Evolutionary conservation across 1,140 invertebrate species (phyloP).

Genomic region (Augochlora pura): DNA sequence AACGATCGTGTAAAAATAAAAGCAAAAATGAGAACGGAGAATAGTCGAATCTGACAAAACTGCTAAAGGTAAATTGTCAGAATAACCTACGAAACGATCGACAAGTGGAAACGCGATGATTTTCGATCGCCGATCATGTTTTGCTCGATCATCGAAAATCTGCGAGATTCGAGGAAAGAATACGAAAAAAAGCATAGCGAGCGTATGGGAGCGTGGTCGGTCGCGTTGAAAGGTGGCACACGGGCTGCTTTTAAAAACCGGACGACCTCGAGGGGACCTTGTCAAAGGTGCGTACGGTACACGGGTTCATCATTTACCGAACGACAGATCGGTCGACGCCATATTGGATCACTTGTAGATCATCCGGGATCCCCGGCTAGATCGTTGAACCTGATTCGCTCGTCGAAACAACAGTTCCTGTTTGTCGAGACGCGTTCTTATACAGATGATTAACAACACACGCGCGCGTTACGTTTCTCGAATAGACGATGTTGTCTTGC

Average conservation of each 20-base stretch:
- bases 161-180: neutral
- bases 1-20: too few species aligned
- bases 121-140: too few species aligned
- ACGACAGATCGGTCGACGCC: slow-evolving; percentile 80
- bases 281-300: slow-evolving; percentile 33
- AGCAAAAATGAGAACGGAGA: too few species aligned
- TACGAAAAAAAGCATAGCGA: neutral
- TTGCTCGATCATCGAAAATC: too few species aligned
- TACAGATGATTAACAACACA: slow-evolving; percentile 17
- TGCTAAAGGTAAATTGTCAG: too few species aligned
- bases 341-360: slow-evolving; percentile 76
- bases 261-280: slow-evolving; percentile 62
- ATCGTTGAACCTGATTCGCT: slow-evolving; percentile 30
- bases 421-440: neutral
- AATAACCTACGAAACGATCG: too few species aligned
- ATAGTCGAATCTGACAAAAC: too few species aligned
- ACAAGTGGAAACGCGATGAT: too few species aligned
- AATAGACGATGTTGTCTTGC: slow-evolving; percentile 38
- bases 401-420: slow-evolving; percentile 13
- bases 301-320: slow-evolving; percentile 74
- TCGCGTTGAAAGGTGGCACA: slow-evolving; percentile 23
- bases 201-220: neutral
- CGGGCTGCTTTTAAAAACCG: slow-evolving; percentile 44
- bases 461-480: slow-evolving; percentile 28
- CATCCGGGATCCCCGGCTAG: slow-evolving; percentile 64